Conservation (phyloP, 1,140 invertebrate genomes). For the Panulirus ornatus region DNA sequence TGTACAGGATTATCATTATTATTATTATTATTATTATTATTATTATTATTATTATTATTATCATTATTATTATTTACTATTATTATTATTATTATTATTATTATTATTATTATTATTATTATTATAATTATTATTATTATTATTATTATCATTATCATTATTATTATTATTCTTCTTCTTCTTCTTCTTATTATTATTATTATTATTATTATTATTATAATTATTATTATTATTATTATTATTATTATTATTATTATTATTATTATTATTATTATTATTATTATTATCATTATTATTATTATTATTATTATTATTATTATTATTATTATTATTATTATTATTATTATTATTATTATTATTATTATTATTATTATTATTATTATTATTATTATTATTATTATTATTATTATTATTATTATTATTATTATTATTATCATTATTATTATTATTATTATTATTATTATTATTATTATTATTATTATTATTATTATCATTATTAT, state of each 20-base stretch:
- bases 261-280: slow-evolving; percentile 16
- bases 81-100: not conserved
- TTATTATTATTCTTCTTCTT: too few relatives aligned
- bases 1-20: slow-evolving; percentile 26
- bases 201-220: not conserved
- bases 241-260: not conserved
- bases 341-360: too few relatives aligned
- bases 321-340: too few relatives aligned
- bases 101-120: not conserved
- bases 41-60: slow-evolving; percentile 12
- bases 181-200: too few relatives aligned
- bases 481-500: too few relatives aligned
- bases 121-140: not conserved
- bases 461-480: too few relatives aligned
- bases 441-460: too few relatives aligned
- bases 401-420: too few relatives aligned
- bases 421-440: too few relatives aligned
- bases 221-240: slow-evolving; percentile 8
- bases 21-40: slow-evolving; percentile 12
- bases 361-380: too few relatives aligned
- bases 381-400: too few relatives aligned
- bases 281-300: not conserved
- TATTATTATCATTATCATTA: not conserved
- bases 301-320: not conserved
- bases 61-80: not conserved